Evolutionary conservation across 2,113 vertebrate species (phyloP), one percentile per base, ranked within the genome.

Genomic region (Nanorana parkeri): DNA sequence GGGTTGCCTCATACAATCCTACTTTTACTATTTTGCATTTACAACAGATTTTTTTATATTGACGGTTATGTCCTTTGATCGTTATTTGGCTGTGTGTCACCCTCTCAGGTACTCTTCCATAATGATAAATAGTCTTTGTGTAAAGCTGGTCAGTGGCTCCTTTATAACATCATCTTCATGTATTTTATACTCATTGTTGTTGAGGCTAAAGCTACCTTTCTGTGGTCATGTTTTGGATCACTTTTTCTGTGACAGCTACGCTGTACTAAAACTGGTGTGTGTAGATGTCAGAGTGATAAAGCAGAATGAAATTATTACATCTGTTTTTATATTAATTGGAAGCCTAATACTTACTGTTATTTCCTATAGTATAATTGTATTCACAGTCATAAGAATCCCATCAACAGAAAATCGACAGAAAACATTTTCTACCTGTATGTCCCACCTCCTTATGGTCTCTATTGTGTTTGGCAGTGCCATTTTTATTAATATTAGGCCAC

Each of bases 381-480:
- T 66, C 5, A 85, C 87, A 10, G 60, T 91, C 58, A 73, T 91
- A 8, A 68, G 0, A 36, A 67, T 90, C 20, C 86, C 86, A 15
- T 85, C 85, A 3, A 63, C 24, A 55, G 86, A 78, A 2, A 86
- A 87, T 54, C 78, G 84, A 8, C 67, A 77, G 76, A 90, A 85
- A 69, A 86, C 89, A 55, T 89, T 90, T 81, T 89, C 90, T 0
- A 85, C 86, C 3, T 89, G 88, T 23, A 85, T 86, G 13, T 90
- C 89, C 24, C 88, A 89, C 41, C 84, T 90, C 20, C 85, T 75
- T 3, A 72, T 90, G 1, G 66, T 89, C 47, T 84, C 85, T 61
- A 72, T 89, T 56, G 85, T 86, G 52, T 90, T 89, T 5, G 86
- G 89, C 26, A 88, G 87, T 68, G 89, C 85, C 24, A 87, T 91